These are phyloP conservation scores for Myotis davidii DNA, from an alignment of 2,113 vertebrate genomes.

Conservation along the genomic window DNA sequence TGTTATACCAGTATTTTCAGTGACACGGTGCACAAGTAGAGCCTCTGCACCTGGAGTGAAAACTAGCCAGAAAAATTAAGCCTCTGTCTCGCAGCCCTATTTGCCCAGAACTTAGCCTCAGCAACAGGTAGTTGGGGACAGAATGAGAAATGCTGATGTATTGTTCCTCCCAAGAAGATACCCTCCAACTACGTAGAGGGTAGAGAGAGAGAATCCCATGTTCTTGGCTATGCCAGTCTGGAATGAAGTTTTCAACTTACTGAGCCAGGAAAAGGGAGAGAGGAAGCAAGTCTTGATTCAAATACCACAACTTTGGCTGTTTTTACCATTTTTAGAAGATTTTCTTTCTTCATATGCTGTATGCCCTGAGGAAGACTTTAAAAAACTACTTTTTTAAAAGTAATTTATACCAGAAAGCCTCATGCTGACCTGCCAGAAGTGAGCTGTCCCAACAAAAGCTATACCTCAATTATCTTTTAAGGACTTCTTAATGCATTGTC, in stretches of 20 bases:
- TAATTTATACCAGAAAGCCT: background rate
- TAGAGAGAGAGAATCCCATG: background rate
- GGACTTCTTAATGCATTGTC: background rate
- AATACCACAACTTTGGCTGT: background rate
- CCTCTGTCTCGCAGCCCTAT: background rate
- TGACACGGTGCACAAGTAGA: background rate
- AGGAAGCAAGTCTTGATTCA: background rate
- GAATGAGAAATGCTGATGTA: background rate
- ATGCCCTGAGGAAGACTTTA: background rate
- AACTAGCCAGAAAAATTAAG: background rate
- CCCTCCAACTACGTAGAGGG: background rate
- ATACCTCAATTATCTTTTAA: background rate
- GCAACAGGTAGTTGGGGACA: background rate
- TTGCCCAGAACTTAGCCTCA: background rate
- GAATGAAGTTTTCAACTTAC: background rate
- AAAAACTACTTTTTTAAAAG: slow-evolving; percentile 1
- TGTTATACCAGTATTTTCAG: background rate
- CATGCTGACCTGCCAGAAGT: background rate
- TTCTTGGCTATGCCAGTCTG: background rate
- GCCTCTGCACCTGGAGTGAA: background rate
- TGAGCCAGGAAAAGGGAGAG: background rate
- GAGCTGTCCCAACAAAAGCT: background rate
- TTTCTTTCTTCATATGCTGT: background rate
- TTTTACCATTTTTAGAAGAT: background rate
- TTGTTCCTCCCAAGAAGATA: background rate